phyloP scores from a whole-genome alignment of 2,888 invertebrate species.

The Oligia fasciuncula region DNA sequence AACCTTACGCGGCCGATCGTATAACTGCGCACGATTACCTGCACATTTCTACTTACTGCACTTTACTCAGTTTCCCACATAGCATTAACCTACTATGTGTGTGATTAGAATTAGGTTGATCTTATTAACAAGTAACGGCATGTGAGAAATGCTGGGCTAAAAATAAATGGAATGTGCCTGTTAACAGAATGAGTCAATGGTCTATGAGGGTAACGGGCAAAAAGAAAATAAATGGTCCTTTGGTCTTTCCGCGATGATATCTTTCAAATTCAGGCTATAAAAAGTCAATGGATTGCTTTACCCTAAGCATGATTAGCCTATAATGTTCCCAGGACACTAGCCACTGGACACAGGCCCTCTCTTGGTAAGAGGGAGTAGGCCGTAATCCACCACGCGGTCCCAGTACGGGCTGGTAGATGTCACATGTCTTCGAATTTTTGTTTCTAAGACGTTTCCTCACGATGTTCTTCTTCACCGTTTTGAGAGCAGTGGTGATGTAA shows the following conservation, averaged over 20 bases:
- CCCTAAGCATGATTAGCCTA: no score
- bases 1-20: slow-evolving; percentile 73
- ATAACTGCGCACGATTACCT: slow-evolving; percentile 58
- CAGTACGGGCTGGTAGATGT: no score
- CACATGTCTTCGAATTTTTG: no score
- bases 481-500: neutral
- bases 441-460: neutral
- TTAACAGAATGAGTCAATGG: slow-evolving; percentile 24
- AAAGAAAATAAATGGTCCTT: slow-evolving; percentile 1
- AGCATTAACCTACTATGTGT: slow-evolving; percentile 61
- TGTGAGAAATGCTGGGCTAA: slow-evolving; percentile 40
- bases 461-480: neutral
- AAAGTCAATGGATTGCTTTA: neutral
- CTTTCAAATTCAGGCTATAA: neutral
- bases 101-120: slow-evolving; percentile 59
- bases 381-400: no score
- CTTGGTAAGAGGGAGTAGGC: no score
- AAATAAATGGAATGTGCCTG: slow-evolving; percentile 38
- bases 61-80: slow-evolving; percentile 64
- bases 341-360: no score
- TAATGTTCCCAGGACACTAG: no score
- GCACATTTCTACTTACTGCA: slow-evolving; percentile 65
- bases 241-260: neutral
- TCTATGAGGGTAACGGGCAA: neutral
- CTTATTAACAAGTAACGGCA: slow-evolving; percentile 39